Evolutionary conservation across 2,888 invertebrate genomes (phyloP), one percentile per base, ranked within the genome.

Genomic region (Brachypalpus laphriformis): DNA sequence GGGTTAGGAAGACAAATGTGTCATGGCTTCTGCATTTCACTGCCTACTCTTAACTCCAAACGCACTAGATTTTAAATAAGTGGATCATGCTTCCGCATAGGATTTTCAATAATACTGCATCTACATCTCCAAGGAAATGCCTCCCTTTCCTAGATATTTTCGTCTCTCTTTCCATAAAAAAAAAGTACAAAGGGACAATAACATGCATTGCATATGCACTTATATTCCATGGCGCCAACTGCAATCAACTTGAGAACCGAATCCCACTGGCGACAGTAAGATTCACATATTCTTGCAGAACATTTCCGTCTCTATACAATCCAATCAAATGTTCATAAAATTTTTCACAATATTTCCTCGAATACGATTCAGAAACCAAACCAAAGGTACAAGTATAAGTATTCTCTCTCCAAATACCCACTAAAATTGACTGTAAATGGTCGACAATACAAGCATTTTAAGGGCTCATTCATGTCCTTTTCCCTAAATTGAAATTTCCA

Each of bases 401-500:
- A 14, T 25, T 20, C 42, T 3, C 51, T 37, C 0, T 1, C n/a
- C 6, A 28, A 42, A 28, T 47, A 45, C 47, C 57, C 47, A 56
- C 70, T 45, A 57, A 71, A 61, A n/a, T n/a, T n/a, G 28, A 34
- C 49, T 51, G 4, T 7, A 65, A 51, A 65, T 34, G 16, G 28
- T 49, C 40, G 54, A 71, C 71, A 31, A 59, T 6, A 47, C 59
- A 76, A 31, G 28, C 47, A 61, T 49, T 49, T 56, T 70, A 57
- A 78, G 49, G 54, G 22, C 68, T 51, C 47, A 47, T 28, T 18
- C 42, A 42, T 71, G 65, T 75, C 56, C 59, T 31, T 66, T 47
- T 70, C 18, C 28, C 45, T 28, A 16, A 71, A 85, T 61, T 71
- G 51, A 81, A 85, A 85, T 85, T 81, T 61, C 56, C 81, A 85